Percentiles rank a stretch among this genome's conserved stretches.
Conservation (phyloP, 64 coral and sea anemone genomes). For the Montipora cactus region DNA sequence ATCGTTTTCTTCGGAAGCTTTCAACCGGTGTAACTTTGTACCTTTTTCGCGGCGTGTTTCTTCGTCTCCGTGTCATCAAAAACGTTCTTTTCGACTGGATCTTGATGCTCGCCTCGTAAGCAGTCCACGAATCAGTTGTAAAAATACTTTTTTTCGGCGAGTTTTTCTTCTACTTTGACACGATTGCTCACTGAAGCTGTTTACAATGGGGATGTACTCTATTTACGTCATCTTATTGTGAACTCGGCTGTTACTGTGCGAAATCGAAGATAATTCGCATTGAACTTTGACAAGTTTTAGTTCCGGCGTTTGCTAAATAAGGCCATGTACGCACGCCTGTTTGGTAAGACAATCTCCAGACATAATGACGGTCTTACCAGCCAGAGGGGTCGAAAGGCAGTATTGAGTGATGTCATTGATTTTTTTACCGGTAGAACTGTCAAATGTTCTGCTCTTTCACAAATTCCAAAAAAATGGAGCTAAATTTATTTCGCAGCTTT, state of each 20-base stretch:
- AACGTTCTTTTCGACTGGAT: not conserved
- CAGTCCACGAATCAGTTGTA: not conserved
- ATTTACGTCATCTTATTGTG: not conserved
- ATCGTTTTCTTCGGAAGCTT: slow-evolving; percentile 6
- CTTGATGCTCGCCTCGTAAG: not conserved
- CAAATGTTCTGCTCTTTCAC: not conserved
- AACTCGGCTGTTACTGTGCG: not conserved
- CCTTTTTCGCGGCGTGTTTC: not conserved
- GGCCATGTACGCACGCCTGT: not conserved
- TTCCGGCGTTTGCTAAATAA: not conserved
- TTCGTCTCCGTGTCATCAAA: not conserved
- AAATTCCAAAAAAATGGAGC: not conserved
- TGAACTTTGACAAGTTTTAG: not conserved
- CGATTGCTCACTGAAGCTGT: not conserved
- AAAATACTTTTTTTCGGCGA: no score
- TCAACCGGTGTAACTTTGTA: not conserved
- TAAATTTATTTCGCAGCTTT: not conserved
- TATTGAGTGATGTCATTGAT: not conserved
- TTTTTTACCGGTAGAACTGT: not conserved
- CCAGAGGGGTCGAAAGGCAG: not conserved
- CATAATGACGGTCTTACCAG: not conserved
- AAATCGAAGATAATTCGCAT: not conserved
- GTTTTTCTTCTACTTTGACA: not conserved
- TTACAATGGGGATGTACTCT: not conserved
- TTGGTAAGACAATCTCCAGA: not conserved